These are phyloP conservation scores for Cephalotes varians DNA, from an alignment of 2,888 invertebrate species.

Conservation along the genomic window DNA sequence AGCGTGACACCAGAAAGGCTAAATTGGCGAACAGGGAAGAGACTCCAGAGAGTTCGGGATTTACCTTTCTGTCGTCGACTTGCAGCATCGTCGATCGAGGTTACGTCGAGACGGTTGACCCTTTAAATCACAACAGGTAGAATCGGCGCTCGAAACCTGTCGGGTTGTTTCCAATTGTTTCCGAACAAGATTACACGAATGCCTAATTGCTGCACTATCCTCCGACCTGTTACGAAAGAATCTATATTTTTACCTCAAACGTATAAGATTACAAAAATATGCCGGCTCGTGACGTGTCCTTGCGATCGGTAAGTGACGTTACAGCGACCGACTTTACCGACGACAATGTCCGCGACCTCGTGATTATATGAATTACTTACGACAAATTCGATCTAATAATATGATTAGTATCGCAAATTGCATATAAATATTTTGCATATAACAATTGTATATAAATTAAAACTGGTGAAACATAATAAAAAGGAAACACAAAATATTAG, in stretches of 20 bases:
- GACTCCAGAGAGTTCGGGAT: background rate
- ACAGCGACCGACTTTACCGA: background rate
- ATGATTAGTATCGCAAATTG: too few relatives aligned
- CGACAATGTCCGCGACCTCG: background rate
- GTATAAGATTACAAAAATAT: background rate
- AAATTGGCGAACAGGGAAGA: background rate
- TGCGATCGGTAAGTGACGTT: background rate
- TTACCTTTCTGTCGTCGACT: conserved; percentile 74
- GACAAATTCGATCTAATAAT: background rate
- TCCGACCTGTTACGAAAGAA: background rate
- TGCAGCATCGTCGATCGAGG: conserved; percentile 65
- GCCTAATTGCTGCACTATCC: background rate
- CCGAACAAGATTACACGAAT: background rate
- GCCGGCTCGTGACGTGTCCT: conserved; percentile 15
- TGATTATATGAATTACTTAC: background rate
- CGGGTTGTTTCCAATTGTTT: background rate
- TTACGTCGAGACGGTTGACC: conserved; percentile 11
- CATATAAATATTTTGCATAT: background rate
- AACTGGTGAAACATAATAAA: too few relatives aligned
- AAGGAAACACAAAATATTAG: background rate
- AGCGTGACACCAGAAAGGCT: background rate
- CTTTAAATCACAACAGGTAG: conserved; percentile 59
- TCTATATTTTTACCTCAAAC: conserved; percentile 13
- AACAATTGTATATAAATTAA: background rate
- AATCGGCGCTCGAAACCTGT: background rate